phyloP scores from a whole-genome alignment of 2,888 invertebrate genomes.

The Drosophila yooni region DNA sequence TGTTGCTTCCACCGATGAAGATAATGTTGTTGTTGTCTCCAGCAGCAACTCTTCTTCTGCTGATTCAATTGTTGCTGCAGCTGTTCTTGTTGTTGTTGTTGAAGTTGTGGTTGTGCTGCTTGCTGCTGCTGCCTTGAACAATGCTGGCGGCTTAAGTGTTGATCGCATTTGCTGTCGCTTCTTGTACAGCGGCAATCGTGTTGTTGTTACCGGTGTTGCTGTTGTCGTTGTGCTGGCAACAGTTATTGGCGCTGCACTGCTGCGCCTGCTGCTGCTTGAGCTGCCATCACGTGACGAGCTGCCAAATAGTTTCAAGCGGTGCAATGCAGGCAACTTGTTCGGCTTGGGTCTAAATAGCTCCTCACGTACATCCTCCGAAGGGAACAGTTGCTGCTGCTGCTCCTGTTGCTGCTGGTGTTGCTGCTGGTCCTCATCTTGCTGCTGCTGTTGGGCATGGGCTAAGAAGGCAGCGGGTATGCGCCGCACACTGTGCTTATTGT shows the following conservation, averaged over 20 bases:
- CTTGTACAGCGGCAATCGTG: slow-evolving; percentile 81
- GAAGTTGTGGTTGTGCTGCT: slow-evolving; percentile 21
- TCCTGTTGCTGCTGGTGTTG: slow-evolving; percentile 19
- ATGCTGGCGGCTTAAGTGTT: slow-evolving; percentile 71
- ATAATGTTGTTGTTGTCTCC: slow-evolving; percentile 26
- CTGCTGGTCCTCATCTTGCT: slow-evolving; percentile 9
- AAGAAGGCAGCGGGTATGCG: slow-evolving; percentile 62
- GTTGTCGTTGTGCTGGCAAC: slow-evolving; percentile 48
- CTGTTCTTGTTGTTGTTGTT: slow-evolving; percentile 20
- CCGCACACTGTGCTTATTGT: slow-evolving; percentile 55
- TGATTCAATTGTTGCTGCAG: not conserved
- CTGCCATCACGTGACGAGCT: slow-evolving; percentile 70
- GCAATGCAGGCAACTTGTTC: slow-evolving; percentile 73
- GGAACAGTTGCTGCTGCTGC: slow-evolving; percentile 19
- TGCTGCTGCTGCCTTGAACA: slow-evolving; percentile 57
- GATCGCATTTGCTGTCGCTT: slow-evolving; percentile 79
- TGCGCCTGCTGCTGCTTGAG: slow-evolving; percentile 54
- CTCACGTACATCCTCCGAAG: slow-evolving; percentile 31
- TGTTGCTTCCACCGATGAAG: slow-evolving; percentile 23
- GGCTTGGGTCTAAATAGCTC: slow-evolving; percentile 31
- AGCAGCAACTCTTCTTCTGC: slow-evolving; percentile 13
- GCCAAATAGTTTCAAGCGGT: slow-evolving; percentile 79
- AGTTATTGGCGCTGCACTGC: slow-evolving; percentile 25
- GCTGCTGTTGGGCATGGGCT: slow-evolving; percentile 2
- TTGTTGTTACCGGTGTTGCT: slow-evolving; percentile 69